Base-by-base conservation (phyloP, 2,888 invertebrate genomes). In the Myathropa florea region DNA sequence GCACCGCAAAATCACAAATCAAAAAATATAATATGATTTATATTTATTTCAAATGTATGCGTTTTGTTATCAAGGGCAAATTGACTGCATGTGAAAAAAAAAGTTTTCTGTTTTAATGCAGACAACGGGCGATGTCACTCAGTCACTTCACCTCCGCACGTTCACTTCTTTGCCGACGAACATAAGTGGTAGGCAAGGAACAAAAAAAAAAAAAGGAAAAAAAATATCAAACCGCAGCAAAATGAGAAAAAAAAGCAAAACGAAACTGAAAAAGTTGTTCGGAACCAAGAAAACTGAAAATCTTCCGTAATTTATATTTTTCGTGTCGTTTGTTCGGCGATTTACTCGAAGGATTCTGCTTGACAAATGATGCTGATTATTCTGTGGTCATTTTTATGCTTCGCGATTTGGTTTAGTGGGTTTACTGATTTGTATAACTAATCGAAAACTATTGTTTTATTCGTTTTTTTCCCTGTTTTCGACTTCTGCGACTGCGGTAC, bases 141-240 rank as follows among this genome's bases (percentile, higher is more conserved):
- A 83, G 46, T 72, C 82, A 77, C 73, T 86, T 86, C 68, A 84
- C 81, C 76, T 83, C 83, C 70, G 78, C 78, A 78, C 83, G 26
- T 63, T 83, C 61, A 79, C 83, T 79, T 83, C 83, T 80, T 70
- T 75, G 75, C 78, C 77, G 68, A 83, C 65, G 61, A 75, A 78
- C 72, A 73, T 53, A 78, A 85, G 65, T 76, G 39, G 76, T 71
- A 73, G 64, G 67, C 68, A 72, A 71, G 65, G 57, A 72, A 60
- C 59, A 55, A 33, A 46, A 28, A 68, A 46, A 77, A 61, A 33
- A 73, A 36, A 0, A 28, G 6, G 26, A 28, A 64, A 73, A 83
- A 70, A 67, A 67, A 67, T 60, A 75, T 39, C 60, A 70, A 73
- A 67, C 26, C 70, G 75, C 80, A 84, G 76, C 75, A 84, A 84